These are phyloP conservation scores for Sphaerophoria taeniata DNA, from an alignment of 2,888 invertebrate species.

Conservation along the genomic window DNA sequence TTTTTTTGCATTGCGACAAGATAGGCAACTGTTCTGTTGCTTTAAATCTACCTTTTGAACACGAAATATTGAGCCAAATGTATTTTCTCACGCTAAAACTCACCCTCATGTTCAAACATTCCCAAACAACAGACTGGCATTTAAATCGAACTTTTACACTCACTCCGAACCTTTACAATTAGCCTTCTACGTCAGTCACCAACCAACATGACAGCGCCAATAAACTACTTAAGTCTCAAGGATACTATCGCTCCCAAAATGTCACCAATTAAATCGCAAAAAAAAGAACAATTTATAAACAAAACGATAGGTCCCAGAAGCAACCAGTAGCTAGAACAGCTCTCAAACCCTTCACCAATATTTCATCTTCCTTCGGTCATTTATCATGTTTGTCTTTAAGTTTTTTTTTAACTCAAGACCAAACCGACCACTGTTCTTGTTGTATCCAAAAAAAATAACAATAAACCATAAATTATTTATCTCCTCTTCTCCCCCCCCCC, in stretches of 20 bases:
- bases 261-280: constrained; percentile 54
- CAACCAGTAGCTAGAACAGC: constrained; percentile 26
- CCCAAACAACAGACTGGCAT: too few species aligned
- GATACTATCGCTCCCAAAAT: constrained; percentile 51
- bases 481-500: constrained; percentile 27
- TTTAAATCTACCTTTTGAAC: too few species aligned
- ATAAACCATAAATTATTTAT: constrained; percentile 70
- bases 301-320: neutral
- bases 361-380: constrained; percentile 58
- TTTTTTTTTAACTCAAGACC: neutral
- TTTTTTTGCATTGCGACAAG: too few species aligned
- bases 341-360: constrained; percentile 43
- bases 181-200: too few species aligned
- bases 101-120: too few species aligned
- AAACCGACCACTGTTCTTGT: neutral
- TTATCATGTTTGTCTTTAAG: constrained; percentile 53
- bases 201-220: constrained; percentile 11
- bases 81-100: too few species aligned
- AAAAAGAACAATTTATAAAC: constrained; percentile 29
- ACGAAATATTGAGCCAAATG: too few species aligned
- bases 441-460: constrained; percentile 33
- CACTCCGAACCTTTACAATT: neutral
- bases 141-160: neutral
- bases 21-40: too few species aligned
- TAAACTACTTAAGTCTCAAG: constrained; percentile 43